These are phyloP conservation scores for Enteromius anoplus DNA, from an alignment of 2,797 vertebrate genomes.

Conservation along the genomic window DNA sequence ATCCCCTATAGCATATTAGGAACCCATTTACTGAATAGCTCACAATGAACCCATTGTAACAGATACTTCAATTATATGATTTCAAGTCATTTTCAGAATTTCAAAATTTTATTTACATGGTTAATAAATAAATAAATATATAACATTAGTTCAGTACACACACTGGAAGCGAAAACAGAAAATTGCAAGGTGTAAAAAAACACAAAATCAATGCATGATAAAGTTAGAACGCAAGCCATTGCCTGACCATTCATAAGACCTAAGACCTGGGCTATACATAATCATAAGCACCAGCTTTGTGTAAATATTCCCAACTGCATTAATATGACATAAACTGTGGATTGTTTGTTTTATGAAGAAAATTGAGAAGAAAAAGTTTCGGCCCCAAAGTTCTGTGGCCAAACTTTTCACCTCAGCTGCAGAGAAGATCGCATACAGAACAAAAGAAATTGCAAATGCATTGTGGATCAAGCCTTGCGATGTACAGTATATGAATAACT, in stretches of 20 bases:
- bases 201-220: not conserved
- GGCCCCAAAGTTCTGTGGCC: not conserved
- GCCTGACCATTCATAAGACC: not conserved
- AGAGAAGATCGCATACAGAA: constrained; percentile 26
- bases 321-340: not conserved
- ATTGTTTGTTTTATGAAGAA: not conserved
- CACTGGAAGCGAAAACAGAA: not conserved
- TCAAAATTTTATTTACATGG: not conserved
- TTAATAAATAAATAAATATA: too few species aligned
- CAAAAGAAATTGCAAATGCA: constrained; percentile 74
- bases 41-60: not conserved
- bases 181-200: not conserved
- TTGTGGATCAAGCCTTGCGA: constrained; percentile 63
- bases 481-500: constrained; percentile 72
- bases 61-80: not conserved
- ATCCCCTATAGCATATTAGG: not conserved
- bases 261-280: constrained; percentile 58
- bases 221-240: not conserved
- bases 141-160: not conserved
- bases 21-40: not conserved
- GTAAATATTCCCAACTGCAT: constrained; percentile 67
- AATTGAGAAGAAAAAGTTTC: not conserved
- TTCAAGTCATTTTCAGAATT: not conserved
- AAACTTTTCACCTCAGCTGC: constrained; percentile 19
- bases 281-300: constrained; percentile 72